Base-by-base conservation (phyloP, 2,113 vertebrate species). In the Fregetta grallaria region DNA sequence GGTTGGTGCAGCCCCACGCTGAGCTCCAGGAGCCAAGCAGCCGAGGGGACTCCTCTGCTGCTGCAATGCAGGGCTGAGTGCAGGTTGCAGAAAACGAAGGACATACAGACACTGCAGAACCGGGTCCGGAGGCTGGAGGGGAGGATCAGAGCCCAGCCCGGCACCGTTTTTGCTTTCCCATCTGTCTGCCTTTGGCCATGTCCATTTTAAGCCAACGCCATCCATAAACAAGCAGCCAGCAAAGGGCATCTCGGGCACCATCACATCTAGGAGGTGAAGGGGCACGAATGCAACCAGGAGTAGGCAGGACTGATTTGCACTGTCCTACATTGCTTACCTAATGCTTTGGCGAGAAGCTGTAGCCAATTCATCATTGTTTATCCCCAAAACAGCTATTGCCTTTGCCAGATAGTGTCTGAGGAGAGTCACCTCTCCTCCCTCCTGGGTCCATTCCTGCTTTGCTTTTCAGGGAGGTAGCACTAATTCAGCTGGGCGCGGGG, bases 31-130 rank as follows among this genome's bases (percentile, higher is more conserved):
- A 94, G 62, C 53, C 58, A 62, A 34, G 84, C 95, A 76, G 72
- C 16, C 30, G 40, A 88, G 92, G 93, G 94, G 91, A 96, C 93
- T 91, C 23, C 80, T 94, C 50, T 62, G 88, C 90, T 97, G 92
- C 98, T 98, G 98, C 98, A 98, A 97, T 98, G 98, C 98, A 98
- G 98, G 84, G 96, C 94, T 97, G 58, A 96, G 91, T 90, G 94
- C 95, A 95, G 94, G 93, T 93, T 97, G 97, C 96, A 96, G 93
- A 96, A 94, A 94, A 47, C 13, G 97, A 98, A 97, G 97, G 97
- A 94, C 97, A 70, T 36, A 96, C 93, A 96, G 96, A 95, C 92
- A 95, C 96, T 97, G 97, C 97, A 97, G 96, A 96, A 94, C 66
- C 47, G 20, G 92, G 92, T 77, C 96, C 34, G 2, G 93, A 77